Conservation (phyloP, 2,797 vertebrate species). For the Rhinogobio ventralis region DNA sequence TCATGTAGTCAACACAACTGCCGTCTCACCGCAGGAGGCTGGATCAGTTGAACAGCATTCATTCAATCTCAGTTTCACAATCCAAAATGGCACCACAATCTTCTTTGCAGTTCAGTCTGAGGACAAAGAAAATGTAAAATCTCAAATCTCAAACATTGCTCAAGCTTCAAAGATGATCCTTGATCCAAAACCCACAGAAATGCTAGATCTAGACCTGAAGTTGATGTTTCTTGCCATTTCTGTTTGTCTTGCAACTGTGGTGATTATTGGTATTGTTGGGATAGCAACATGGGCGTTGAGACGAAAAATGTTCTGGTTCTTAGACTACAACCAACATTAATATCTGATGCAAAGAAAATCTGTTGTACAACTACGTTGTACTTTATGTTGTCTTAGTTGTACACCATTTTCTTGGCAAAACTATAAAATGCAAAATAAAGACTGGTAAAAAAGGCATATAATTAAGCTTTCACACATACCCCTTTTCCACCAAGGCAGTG, state of each 20-base stretch:
- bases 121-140: constrained; percentile 61
- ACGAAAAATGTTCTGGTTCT: neutral
- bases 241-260: constrained; percentile 19
- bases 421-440: no score
- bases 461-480: neutral
- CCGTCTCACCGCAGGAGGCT: constrained; percentile 62
- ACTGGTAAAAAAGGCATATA: neutral
- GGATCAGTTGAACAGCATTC: constrained; percentile 68
- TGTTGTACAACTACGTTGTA: neutral
- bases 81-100: constrained; percentile 57
- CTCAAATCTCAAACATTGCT: constrained; percentile 74
- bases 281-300: constrained; percentile 6
- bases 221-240: constrained; percentile 12
- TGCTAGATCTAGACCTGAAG: constrained; percentile 1
- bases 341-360: neutral
- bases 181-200: neutral
- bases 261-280: constrained; percentile 23
- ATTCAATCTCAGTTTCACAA: constrained; percentile 62
- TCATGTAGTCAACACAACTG: constrained; percentile 63
- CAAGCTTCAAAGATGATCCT: constrained; percentile 57
- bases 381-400: neutral
- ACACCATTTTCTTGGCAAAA: neutral
- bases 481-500: no score
- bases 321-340: neutral
- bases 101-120: constrained; percentile 69